Evolutionary conservation across 2,113 vertebrate species (phyloP).

Genomic region (Muntiacus muntjak): DNA sequence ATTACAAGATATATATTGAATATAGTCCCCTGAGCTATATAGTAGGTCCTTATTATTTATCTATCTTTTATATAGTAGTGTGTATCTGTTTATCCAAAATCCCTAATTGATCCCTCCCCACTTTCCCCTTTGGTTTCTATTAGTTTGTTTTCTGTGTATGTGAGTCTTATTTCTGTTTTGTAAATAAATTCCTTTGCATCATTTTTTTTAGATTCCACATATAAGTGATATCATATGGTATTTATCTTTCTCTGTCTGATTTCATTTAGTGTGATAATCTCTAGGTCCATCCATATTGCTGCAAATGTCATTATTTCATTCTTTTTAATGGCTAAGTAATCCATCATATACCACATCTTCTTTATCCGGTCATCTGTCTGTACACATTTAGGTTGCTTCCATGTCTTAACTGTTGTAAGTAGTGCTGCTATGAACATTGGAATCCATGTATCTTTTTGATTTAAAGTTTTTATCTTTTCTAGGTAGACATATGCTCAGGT

Average conservation of each 20-base stretch:
- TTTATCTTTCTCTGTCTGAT: not conserved
- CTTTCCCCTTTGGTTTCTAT: not conserved
- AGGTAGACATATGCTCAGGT: not conserved
- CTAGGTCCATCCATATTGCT: not conserved
- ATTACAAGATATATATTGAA: not conserved
- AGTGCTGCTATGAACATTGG: not conserved
- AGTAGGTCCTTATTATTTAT: not conserved
- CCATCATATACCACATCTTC: not conserved
- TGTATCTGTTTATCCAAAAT: not conserved
- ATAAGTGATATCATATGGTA: not conserved
- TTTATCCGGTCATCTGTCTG: not conserved
- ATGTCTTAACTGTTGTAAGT: not conserved
- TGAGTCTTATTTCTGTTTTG: not conserved
- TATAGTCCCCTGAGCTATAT: not conserved
- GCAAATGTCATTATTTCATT: not conserved
- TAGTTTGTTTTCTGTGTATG: not conserved
- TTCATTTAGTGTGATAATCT: not conserved
- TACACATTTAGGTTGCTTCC: not conserved
- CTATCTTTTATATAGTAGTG: not conserved
- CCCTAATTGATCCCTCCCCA: not conserved
- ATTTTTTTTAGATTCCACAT: not conserved
- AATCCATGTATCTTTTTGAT: not conserved
- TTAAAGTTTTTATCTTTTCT: not conserved
- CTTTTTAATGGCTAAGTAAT: not conserved
- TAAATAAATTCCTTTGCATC: not conserved